These are phyloP conservation scores for Phalanger gymnotis DNA, from an alignment of 2,797 vertebrate genomes.

Conservation along the genomic window DNA sequence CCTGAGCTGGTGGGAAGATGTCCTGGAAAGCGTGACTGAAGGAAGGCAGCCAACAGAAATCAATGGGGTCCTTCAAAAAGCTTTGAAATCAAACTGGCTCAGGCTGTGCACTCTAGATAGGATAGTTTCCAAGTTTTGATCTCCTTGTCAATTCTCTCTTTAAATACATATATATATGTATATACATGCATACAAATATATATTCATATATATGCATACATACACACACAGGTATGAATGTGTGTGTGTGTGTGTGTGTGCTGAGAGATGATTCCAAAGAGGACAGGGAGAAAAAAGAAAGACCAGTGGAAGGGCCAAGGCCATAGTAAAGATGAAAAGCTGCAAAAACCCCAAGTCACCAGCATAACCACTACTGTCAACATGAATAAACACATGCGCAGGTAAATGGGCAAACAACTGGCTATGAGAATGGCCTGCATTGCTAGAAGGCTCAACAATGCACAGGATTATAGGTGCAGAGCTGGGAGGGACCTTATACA, in stretches of 20 bases:
- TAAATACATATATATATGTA: neutral
- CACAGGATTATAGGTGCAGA: neutral
- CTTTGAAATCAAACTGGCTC: conserved; percentile 67
- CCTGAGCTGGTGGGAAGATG: conserved; percentile 58
- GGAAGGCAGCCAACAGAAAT: conserved; percentile 43
- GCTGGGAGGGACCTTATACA: neutral
- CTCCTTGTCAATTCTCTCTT: conserved; percentile 9
- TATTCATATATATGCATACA: no score
- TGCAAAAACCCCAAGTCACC: neutral
- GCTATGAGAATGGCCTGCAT: neutral
- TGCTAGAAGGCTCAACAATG: neutral
- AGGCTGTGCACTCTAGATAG: neutral
- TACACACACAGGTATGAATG: no score
- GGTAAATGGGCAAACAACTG: neutral
- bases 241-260: no score
- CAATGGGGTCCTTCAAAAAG: conserved; percentile 51
- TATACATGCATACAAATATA: no score
- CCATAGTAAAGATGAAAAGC: neutral
- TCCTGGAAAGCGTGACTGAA: conserved; percentile 19
- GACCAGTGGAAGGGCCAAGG: no score
- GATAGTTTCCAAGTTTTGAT: neutral
- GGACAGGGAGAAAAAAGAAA: neutral
- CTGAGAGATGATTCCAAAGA: neutral
- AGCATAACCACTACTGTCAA: neutral
- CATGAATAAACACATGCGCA: neutral